These are phyloP conservation scores for Arothron firmamentum DNA, from an alignment of 2,113 vertebrate genomes.

Conservation along the genomic window DNA sequence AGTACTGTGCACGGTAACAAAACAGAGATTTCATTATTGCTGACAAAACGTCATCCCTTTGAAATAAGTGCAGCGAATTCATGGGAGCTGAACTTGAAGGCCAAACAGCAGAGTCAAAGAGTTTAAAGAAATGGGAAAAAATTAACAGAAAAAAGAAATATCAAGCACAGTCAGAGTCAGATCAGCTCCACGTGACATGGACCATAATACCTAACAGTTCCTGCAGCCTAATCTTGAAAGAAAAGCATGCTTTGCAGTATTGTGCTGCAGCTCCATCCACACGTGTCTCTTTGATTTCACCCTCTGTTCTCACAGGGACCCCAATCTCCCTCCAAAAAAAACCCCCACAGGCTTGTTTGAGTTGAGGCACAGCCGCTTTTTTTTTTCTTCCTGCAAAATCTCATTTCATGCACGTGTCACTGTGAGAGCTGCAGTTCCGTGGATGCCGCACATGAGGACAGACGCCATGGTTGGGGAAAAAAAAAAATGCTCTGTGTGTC, in stretches of 20 bases:
- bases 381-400: background rate
- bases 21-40: no score
- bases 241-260: background rate
- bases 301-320: background rate
- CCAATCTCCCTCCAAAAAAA: background rate
- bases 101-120: no score
- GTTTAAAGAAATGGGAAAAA: no score
- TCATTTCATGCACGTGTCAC: background rate
- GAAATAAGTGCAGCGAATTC: no score
- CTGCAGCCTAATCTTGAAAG: constrained; percentile 7
- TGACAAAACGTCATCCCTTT: no score
- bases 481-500: no score
- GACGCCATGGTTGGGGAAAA: background rate
- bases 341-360: background rate
- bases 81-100: no score
- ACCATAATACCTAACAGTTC: background rate
- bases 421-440: background rate
- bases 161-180: background rate
- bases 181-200: background rate
- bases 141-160: background rate
- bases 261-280: constrained; percentile 1
- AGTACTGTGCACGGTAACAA: no score
- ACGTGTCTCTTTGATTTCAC: constrained; percentile 1
- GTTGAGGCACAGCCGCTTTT: no score
- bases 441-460: background rate